Evolutionary conservation across 2,888 invertebrate species (phyloP).

Genomic region (Eulithis prunata): DNA sequence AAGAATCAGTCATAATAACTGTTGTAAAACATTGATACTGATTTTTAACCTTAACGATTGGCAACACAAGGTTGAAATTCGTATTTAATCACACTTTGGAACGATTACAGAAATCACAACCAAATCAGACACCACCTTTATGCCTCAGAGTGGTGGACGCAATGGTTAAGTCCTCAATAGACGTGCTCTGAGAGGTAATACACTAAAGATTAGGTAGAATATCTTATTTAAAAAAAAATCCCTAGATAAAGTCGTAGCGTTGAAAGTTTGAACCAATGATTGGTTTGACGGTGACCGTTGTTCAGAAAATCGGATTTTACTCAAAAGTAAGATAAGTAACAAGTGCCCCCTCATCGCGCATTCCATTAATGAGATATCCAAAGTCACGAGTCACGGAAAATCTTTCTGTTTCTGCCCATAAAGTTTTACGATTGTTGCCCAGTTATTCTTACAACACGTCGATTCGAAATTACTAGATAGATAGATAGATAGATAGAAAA

Average conservation of each 20-base stretch:
- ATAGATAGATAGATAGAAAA: too few relatives aligned
- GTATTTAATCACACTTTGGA: too few relatives aligned
- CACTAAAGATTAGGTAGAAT: too few relatives aligned
- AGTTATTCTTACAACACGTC: neutral
- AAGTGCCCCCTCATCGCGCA: slow-evolving; percentile 24
- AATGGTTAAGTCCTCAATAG: too few relatives aligned
- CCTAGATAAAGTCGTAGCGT: too few relatives aligned
- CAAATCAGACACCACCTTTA: too few relatives aligned
- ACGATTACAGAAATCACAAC: too few relatives aligned
- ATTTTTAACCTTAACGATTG: neutral
- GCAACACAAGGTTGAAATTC: too few relatives aligned
- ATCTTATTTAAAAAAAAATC: too few relatives aligned
- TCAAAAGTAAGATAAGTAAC: slow-evolving; percentile 15
- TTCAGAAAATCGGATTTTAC: neutral
- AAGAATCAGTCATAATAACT: neutral
- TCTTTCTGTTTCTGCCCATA: slow-evolving; percentile 15
- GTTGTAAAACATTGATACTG: neutral
- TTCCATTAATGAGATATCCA: slow-evolving; percentile 26
- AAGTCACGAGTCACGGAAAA: slow-evolving; percentile 12
- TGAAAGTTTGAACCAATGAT: too few relatives aligned
- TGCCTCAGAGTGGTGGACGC: too few relatives aligned
- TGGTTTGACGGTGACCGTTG: neutral
- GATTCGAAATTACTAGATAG: neutral
- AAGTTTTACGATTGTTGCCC: slow-evolving; percentile 5
- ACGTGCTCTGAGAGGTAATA: too few relatives aligned